Evolutionary conservation across 1,140 invertebrate species (phyloP), one percentile per base, ranked within the genome.

Genomic region (Battus philenor): DNA sequence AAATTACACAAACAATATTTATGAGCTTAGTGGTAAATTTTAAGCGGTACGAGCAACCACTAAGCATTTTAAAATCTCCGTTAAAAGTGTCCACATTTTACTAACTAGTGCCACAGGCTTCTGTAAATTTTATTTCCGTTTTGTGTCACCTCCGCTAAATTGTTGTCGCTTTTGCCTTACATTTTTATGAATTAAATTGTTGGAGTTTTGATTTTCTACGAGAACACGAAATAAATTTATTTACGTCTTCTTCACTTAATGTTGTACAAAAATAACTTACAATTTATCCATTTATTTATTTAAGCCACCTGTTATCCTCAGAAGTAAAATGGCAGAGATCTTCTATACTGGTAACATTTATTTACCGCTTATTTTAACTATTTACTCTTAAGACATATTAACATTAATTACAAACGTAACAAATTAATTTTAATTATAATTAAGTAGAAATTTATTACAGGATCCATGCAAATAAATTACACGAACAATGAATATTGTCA

Each of bases 71-170:
- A 26, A 39, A 39, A 39, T 39, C 36, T 22, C 36, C 20, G 36
- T 39, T 39, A 39, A 39, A 39, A 39, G 18, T 39, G 36, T 39
- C 20, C 36, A 39, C 36, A 39, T 39, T 39, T 39, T 39, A 39
- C 36, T 39, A 39, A 39, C 36, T 39, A 26, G 36, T 24, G 22
- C 22, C 36, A 39, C 36, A 22, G 26, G 36, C 22, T 24, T 22
- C 36, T 39, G 36, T 39, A 39, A 39, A 39, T 39, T 39, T 39
- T 39, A 39, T 39, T 39, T 39, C 36, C 36, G 36, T 39, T 39
- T 39, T 39, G 36, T 39, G 36, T 39, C 36, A 39, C 18, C 36
- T 39, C 20, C 9, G 22, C 22, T 39, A 39, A 39, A 39, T 39
- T 39, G 36, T 39, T 24, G 22, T 22, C 20, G 36, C 36, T 39